These are phyloP conservation scores for Andrena dorsata DNA, from an alignment of 2,888 invertebrate genomes.

Conservation along the genomic window DNA sequence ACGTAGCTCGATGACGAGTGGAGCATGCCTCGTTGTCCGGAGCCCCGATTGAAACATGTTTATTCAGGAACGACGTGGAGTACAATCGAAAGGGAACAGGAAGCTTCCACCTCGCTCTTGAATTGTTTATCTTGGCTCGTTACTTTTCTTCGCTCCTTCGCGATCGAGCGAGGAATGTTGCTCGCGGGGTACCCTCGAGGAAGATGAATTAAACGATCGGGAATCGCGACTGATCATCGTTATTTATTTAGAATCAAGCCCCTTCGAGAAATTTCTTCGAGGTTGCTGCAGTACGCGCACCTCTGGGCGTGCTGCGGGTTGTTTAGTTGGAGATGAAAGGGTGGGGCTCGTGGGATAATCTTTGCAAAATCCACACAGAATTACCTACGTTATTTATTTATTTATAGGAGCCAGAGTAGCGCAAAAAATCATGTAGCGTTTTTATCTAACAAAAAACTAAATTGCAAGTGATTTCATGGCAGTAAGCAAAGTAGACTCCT, in stretches of 20 bases:
- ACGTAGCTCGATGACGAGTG: conserved; percentile 12
- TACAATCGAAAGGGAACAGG: conserved; percentile 51
- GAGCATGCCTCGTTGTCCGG: conserved; percentile 31
- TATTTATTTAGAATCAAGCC: conserved; percentile 3
- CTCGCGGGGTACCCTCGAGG: conserved; percentile 5
- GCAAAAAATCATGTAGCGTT: no score
- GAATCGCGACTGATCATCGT: conserved; percentile 8
- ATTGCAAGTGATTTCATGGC: no score
- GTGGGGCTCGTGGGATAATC: no score
- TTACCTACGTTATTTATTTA: no score
- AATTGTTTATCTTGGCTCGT: conserved; percentile 58
- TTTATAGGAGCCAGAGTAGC: no score
- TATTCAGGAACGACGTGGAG: conserved; percentile 67
- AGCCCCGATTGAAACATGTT: conserved; percentile 66
- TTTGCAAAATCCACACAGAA: no score
- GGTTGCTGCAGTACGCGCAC: no score
- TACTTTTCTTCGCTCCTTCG: conserved; percentile 25
- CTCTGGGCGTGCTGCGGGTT: no score
- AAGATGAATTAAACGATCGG: conserved; percentile 25
- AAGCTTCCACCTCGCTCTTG: conserved; percentile 48
- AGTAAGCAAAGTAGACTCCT: no score
- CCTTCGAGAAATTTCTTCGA: neutral
- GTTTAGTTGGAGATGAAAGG: no score
- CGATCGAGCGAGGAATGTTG: conserved; percentile 6
- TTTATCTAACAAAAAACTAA: no score